Evolutionary conservation across 2,888 invertebrate species (phyloP), one percentile per base, ranked within the genome.

Genomic region (Geophilus truncorum): DNA sequence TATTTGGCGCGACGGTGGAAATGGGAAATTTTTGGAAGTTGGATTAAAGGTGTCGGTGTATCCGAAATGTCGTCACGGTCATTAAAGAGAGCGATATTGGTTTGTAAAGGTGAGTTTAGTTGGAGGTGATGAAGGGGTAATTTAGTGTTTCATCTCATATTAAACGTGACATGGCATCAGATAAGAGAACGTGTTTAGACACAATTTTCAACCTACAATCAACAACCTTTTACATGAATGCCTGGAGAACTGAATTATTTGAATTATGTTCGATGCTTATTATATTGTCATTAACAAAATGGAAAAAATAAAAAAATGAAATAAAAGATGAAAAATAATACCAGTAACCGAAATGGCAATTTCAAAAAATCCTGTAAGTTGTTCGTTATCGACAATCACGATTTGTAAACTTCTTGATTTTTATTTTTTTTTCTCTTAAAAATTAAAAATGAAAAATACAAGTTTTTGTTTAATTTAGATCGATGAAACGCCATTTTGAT

Each of bases 121-220:
- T 28, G 70, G 70, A 70, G 15, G 70, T 70, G 70, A 70, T 70
- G 70, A 70, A 70, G 70, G 70, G 70, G 70, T 70, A 70, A 70
- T 70, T 70, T 70, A 70, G 70, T 28, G 70, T n/a, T 70, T 70
- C 70, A 70, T 70, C 70, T 70, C 70, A 25, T 70, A 70, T 70
- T 70, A 70, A 70, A 70, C 70, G 70, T 70, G 70, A 70, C 70
- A 70, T 25, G 70, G 70, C 70, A 70, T 70, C 70, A 70, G 70
- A 70, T 70, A 70, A 70, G 70, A 70, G 70, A 70, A 70, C 70
- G 28, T 70, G 70, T 70, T 70, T 70, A 70, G 70, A 70, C 70
- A 70, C 70, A 70, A 70, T 70, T 70, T 70, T 70, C 70, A 70
- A 70, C 70, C 70, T 70, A 70, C 70, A 70, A 70, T 70, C 70